A percentile compares a stretch with the other conserved stretches of the same genome.
phyloP scores from a whole-genome alignment of 2,888 invertebrate species.

The Scaptomyza cyrtandrae region DNA sequence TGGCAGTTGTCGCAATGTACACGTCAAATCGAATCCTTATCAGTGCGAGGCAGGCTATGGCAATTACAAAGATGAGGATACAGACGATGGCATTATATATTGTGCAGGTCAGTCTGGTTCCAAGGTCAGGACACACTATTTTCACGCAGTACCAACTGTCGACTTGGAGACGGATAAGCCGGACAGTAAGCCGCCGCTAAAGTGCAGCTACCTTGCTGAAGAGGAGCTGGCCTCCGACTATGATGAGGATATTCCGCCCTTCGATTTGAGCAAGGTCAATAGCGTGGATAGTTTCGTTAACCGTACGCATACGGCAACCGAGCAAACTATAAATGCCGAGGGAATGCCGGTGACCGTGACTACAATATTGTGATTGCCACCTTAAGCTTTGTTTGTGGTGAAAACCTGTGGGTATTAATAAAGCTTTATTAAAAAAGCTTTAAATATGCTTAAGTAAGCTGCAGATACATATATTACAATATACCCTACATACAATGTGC shows the following conservation, averaged over 20 bases:
- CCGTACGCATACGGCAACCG: slow-evolving; percentile 77
- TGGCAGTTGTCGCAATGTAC: slow-evolving; percentile 81
- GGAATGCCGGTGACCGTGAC: slow-evolving; percentile 83
- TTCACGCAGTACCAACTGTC: slow-evolving; percentile 58
- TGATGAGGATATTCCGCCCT: slow-evolving; percentile 80
- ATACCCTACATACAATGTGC: slow-evolving; percentile 5
- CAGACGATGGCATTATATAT: slow-evolving; percentile 82
- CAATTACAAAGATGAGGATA: slow-evolving; percentile 79
- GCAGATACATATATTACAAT: background rate
- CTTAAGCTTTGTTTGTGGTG: slow-evolving; percentile 15
- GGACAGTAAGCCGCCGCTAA: slow-evolving; percentile 27
- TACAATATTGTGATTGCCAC: slow-evolving; percentile 83
- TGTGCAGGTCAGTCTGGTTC: slow-evolving; percentile 72
- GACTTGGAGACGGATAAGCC: slow-evolving; percentile 51
- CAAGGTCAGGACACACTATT: slow-evolving; percentile 68
- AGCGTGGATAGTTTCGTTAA: slow-evolving; percentile 76
- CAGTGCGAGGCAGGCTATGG: slow-evolving; percentile 83
- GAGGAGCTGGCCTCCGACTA: slow-evolving; percentile 78
- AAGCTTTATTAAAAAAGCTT: slow-evolving; percentile 10
- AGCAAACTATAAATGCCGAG: slow-evolving; percentile 81
- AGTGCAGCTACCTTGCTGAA: slow-evolving; percentile 70
- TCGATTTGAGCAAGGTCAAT: slow-evolving; percentile 77
- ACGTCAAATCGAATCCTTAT: slow-evolving; percentile 83
- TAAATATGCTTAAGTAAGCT: slow-evolving; percentile 10
- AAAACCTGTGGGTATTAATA: background rate